Conservation (phyloP, 2,113 vertebrate genomes). For the Grallaria varia region DNA sequence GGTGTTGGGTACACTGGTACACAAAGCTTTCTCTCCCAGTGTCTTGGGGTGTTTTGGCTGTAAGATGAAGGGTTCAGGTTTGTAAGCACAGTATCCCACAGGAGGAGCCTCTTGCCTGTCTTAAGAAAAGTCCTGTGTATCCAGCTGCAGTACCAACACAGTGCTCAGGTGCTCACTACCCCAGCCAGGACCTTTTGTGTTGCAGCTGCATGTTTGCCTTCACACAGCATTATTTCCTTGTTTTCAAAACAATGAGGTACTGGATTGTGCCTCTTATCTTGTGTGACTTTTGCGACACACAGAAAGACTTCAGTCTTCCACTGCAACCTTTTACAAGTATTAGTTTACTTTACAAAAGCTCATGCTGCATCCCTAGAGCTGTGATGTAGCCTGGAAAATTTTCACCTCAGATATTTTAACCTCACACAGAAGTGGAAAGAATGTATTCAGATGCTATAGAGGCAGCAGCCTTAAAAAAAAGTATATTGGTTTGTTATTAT, state of each 20-base stretch:
- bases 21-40: neutral
- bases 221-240: neutral
- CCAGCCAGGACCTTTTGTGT: neutral
- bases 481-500: neutral
- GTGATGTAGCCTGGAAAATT: neutral
- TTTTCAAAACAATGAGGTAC: neutral
- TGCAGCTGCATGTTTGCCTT: neutral
- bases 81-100: neutral
- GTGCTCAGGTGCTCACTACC: neutral
- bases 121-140: neutral
- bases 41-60: too few species aligned
- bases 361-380: rapidly evolving
- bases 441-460: neutral
- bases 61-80: neutral
- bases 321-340: neutral
- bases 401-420: neutral
- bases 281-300: neutral
- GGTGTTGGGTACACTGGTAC: neutral
- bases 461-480: neutral
- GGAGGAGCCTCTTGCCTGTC: neutral
- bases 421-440: neutral
- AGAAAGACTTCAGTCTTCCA: neutral
- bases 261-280: neutral
- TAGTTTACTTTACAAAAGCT: neutral
- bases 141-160: rapidly evolving